These are phyloP conservation scores for Philypnodon macrostomus DNA, from an alignment of 2,797 vertebrate genomes.

Conservation along the genomic window DNA sequence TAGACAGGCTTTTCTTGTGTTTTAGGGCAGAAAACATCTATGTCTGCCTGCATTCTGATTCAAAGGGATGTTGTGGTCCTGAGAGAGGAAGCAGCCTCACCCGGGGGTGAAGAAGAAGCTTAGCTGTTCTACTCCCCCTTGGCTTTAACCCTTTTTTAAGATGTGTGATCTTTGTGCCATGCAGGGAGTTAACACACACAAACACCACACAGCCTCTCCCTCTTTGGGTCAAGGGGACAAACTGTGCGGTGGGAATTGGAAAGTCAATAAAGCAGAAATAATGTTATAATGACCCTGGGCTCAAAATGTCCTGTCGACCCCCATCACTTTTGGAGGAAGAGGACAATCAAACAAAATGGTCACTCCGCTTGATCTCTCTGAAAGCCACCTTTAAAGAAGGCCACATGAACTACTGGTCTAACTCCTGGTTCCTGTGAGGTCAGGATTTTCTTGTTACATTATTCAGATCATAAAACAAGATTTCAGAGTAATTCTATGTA, in stretches of 20 bases:
- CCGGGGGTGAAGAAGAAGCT: conserved; percentile 57
- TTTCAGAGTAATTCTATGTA: no score
- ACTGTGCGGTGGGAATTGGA: conserved; percentile 78
- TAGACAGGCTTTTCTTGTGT: conserved; percentile 46
- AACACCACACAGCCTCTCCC: conserved; percentile 39
- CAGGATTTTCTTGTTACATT: no score
- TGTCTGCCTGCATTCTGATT: conserved; percentile 49
- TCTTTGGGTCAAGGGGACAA: conserved; percentile 73
- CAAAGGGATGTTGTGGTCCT: conserved; percentile 51
- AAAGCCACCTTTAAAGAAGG: conserved; percentile 70
- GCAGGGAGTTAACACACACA: conserved; percentile 65
- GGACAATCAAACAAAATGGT: conserved; percentile 77
- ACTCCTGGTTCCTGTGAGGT: no score
- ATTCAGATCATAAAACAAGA: no score
- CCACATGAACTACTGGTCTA: conserved; percentile 56
- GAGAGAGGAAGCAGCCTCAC: conserved; percentile 62
- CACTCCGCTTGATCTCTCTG: conserved; percentile 71
- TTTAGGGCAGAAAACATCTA: conserved; percentile 45
- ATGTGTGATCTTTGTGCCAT: conserved; percentile 70
- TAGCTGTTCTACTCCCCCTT: conserved; percentile 47
- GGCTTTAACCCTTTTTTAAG: conserved; percentile 60
- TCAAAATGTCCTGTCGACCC: conserved; percentile 74
- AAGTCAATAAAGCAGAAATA: conserved; percentile 81
- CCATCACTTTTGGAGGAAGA: conserved; percentile 72
- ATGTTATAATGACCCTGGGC: conserved; percentile 78